Conservation (phyloP, 2,888 invertebrate genomes). For the Eurytoma californica region DNA sequence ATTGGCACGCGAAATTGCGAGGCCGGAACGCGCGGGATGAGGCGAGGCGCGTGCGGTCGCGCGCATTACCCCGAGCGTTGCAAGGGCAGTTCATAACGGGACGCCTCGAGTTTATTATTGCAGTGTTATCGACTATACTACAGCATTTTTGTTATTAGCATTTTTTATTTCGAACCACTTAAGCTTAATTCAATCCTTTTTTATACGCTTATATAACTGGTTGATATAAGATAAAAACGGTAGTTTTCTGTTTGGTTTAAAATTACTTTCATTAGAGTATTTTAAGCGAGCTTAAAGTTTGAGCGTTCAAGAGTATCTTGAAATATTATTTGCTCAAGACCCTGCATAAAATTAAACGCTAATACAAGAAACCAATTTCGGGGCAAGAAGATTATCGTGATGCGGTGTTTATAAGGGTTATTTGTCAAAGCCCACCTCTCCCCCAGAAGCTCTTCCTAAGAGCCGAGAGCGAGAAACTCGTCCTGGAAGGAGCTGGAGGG, state of each 20-base stretch:
- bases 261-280: no score
- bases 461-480: slow-evolving; percentile 26
- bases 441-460: slow-evolving; percentile 40
- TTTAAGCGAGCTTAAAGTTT: no score
- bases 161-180: no score
- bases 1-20: slow-evolving; percentile 62
- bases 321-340: slow-evolving; percentile 47
- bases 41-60: slow-evolving; percentile 44
- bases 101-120: slow-evolving; percentile 71
- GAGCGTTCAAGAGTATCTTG: slow-evolving; percentile 56
- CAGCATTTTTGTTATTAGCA: no score
- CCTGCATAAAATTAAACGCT: slow-evolving; percentile 42
- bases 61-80: slow-evolving; percentile 43
- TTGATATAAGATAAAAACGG: no score
- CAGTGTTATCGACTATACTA: slow-evolving; percentile 71
- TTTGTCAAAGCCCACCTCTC: slow-evolving; percentile 68
- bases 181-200: no score
- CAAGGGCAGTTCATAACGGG: slow-evolving; percentile 70
- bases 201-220: no score
- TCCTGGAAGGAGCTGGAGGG: slow-evolving; percentile 29
- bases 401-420: slow-evolving; percentile 73
- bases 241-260: no score
- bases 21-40: slow-evolving; percentile 46
- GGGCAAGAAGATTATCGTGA: slow-evolving; percentile 62
- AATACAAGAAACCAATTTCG: slow-evolving; percentile 51